Base-by-base conservation (phyloP, 2,113 vertebrate genomes). In the Anser brachyrhynchus region DNA sequence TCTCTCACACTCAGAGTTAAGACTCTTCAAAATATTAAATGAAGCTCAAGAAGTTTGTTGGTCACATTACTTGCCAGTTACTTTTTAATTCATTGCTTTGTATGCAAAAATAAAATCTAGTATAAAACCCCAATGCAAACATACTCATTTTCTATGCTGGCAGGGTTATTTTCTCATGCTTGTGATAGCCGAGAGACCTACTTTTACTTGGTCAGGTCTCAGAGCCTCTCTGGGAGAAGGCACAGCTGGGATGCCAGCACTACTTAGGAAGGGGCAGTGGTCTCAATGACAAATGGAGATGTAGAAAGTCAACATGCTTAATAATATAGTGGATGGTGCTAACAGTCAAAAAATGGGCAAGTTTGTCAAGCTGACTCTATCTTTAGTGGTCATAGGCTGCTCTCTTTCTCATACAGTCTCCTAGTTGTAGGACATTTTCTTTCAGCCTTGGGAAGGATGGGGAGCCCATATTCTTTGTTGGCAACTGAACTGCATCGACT, bases 161-260 rank as follows among this genome's bases (percentile, higher is more conserved):
- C 85, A 93, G 54, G 67, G 6, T 78, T 41, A 20, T 71, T 89
- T 83, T 64, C 87, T 95, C 87, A 64, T 25, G 74, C 35, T 82
- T 35, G 39, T 77, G 70, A 69, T 70, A 95, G 87, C 82, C 57
- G 62, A 87, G 64, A 77, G 67, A 92, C 90, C 84, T 91, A 80
- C 75, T 95, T 96, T 54, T 37, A 71, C 77, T 80, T 88, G 84
- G 43, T 75, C 1, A 3, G 54, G 58, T 85, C 73, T 61, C 67
- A 29, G 26, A 58, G 67, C n/a, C 70, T 74, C 67, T 67, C 51
- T 74, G 37, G 19, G 10, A 4, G 55, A 75, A 90, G 43, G 71
- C 59, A 75, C 51, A 54, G 6, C 4, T 33, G 78, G 77, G 64
- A 2, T 44, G 23, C 13, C 12, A n/a, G 52, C 13, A 26, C 43